Conservation (phyloP, 1,140 invertebrate genomes). For the Drosophila pallidifrons region DNA sequence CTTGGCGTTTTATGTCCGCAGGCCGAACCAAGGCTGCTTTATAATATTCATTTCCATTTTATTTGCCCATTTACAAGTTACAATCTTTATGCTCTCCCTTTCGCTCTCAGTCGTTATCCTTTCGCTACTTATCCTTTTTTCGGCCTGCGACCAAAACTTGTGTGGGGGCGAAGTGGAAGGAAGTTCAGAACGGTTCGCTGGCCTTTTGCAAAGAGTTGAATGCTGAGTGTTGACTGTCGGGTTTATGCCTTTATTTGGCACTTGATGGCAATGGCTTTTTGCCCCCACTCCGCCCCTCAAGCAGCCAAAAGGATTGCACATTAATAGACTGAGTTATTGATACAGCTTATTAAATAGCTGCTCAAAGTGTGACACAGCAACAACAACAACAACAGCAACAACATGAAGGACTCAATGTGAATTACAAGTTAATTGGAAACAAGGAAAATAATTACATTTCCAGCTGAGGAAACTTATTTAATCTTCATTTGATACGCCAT, state of each 20-base stretch:
- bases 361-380: neutral
- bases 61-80: slow-evolving; percentile 80
- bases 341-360: slow-evolving; percentile 52
- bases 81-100: slow-evolving; percentile 47
- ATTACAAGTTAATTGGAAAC: slow-evolving; percentile 22
- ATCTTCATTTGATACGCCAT: neutral
- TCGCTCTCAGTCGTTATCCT: slow-evolving; percentile 10
- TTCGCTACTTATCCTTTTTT: slow-evolving; percentile 13
- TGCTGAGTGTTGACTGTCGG: slow-evolving; percentile 43
- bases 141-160: neutral
- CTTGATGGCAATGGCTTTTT: slow-evolving; percentile 44
- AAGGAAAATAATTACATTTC: slow-evolving; percentile 22
- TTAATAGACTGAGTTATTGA: slow-evolving; percentile 69
- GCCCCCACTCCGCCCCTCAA: neutral
- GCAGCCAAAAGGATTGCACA: slow-evolving; percentile 17
- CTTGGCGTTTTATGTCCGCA: slow-evolving; percentile 8
- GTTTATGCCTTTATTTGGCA: slow-evolving; percentile 79
- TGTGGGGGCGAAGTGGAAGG: neutral
- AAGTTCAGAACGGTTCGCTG: slow-evolving; percentile 41
- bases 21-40: slow-evolving; percentile 51
- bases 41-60: slow-evolving; percentile 82
- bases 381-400: neutral
- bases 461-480: slow-evolving; percentile 1
- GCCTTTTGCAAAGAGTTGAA: slow-evolving; percentile 33
- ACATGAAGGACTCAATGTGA: slow-evolving; percentile 5